Evolutionary conservation across 2,888 invertebrate genomes (phyloP).

Genomic region (Cinara cedri): DNA sequence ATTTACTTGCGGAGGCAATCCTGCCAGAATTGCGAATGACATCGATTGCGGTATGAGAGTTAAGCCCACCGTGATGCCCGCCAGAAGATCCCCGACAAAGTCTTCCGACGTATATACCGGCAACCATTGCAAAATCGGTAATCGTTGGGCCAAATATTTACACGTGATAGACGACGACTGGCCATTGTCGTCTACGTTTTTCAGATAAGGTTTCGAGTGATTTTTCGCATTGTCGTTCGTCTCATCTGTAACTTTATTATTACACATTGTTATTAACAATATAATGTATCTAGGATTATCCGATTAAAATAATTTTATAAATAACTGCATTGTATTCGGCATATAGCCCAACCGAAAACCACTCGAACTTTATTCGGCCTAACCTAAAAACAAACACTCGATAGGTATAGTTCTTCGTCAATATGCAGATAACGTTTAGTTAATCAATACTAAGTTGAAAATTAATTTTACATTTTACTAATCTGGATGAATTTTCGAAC

Average conservation of each 20-base stretch:
- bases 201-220: not conserved
- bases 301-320: no score
- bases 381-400: no score
- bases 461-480: no score
- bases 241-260: conserved; percentile 27
- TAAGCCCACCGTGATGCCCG: conserved; percentile 90
- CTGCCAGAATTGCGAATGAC: conserved; percentile 81
- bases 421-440: no score
- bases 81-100: conserved; percentile 85
- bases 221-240: not conserved
- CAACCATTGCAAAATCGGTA: conserved; percentile 79
- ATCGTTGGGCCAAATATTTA: conserved; percentile 74
- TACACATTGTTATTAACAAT: not conserved
- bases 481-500: no score
- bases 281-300: no score
- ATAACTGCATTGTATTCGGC: no score
- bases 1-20: conserved; percentile 72
- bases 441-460: no score
- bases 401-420: no score
- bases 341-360: no score
- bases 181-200: not conserved
- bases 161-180: conserved; percentile 67
- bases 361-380: no score
- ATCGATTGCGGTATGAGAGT: conserved; percentile 92
- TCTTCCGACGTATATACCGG: conserved; percentile 76